A percentile compares a stretch with the other conserved stretches of the same genome.
These are phyloP conservation scores for Centropristis striata DNA, from an alignment of 2,113 vertebrate species.

Conservation along the genomic window DNA sequence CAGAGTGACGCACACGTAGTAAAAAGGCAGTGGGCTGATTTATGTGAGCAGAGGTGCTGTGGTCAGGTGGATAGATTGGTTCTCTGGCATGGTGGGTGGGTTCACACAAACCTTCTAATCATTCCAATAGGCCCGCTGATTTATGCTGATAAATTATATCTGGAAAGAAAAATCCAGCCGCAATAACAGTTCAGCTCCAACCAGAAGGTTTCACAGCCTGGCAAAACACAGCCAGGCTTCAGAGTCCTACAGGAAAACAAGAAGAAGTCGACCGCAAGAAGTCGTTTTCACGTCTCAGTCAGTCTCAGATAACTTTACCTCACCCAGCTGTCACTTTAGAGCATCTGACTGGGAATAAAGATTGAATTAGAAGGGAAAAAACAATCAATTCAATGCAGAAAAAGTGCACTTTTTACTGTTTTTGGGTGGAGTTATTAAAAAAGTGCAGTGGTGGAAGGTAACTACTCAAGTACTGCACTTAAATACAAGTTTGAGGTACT, in stretches of 20 bases:
- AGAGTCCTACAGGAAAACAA: constrained; percentile 18
- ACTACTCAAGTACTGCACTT: too few species aligned
- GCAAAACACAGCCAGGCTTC: background rate
- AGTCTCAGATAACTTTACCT: background rate
- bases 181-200: constrained; percentile 28
- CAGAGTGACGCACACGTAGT: constrained; percentile 13
- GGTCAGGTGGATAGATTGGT: constrained; percentile 79
- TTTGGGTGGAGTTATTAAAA: background rate
- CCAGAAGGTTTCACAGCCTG: background rate
- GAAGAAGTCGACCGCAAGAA: background rate
- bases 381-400: too few species aligned
- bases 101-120: constrained; percentile 75
- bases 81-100: constrained; percentile 74
- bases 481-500: too few species aligned
- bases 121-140: constrained; percentile 59
- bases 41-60: constrained; percentile 73
- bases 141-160: constrained; percentile 69
- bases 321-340: background rate
- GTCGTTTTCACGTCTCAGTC: constrained; percentile 1
- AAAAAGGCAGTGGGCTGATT: constrained; percentile 64
- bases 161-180: constrained; percentile 26
- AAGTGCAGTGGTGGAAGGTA: too few species aligned
- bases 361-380: background rate
- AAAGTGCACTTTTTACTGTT: background rate
- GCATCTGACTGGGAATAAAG: background rate